A percentile compares a stretch with the other conserved stretches of the same genome.
phyloP scores from a whole-genome alignment of 2,888 invertebrate genomes.

The Litoditis marina region DNA sequence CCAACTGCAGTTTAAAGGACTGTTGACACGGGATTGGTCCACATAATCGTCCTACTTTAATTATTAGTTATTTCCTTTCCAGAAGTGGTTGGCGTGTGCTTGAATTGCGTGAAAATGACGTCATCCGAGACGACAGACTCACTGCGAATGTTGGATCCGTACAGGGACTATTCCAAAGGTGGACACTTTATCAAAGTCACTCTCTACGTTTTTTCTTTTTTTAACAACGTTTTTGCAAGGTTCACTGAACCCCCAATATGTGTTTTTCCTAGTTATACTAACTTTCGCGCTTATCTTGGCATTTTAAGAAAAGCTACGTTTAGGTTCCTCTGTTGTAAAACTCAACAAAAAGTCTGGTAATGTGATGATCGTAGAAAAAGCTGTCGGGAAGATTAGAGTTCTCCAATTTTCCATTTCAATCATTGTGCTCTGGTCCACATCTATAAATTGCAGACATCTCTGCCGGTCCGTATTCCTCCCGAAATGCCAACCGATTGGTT shows the following conservation, averaged over 20 bases:
- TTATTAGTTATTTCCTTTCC: conserved; percentile 9
- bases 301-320: no score
- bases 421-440: background rate
- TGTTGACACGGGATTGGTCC: no score
- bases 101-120: conserved; percentile 26
- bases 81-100: conserved; percentile 29
- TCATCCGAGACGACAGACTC: background rate
- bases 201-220: no score
- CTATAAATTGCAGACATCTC: conserved; percentile 28
- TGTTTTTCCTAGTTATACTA: no score
- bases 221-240: no score
- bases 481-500: conserved; percentile 31
- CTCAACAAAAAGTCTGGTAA: no score
- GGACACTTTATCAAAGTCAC: no score
- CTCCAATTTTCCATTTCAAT: background rate
- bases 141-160: conserved; percentile 25
- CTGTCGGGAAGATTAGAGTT: background rate
- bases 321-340: background rate
- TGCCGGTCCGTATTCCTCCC: conserved; percentile 22
- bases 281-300: no score
- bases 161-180: conserved; percentile 28
- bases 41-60: no score
- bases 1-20: no score
- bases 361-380: no score
- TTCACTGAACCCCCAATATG: no score